Evolutionary conservation across 2,113 vertebrate species (phyloP).

Genomic region (Theropithecus gelada): DNA sequence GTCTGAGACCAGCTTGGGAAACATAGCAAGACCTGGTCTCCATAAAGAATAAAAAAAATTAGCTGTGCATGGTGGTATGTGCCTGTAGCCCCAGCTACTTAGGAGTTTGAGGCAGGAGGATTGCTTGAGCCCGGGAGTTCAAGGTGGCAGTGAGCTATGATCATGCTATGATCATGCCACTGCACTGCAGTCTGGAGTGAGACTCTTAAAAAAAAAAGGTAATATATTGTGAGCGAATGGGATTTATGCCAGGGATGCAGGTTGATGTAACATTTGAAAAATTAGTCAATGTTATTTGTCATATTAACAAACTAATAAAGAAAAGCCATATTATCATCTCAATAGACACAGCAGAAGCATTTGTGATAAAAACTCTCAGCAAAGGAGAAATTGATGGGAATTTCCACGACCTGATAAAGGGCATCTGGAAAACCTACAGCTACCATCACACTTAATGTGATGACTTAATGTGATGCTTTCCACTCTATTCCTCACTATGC

Average conservation of each 20-base stretch:
- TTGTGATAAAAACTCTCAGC: background rate
- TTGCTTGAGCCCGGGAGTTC: no score
- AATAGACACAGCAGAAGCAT: background rate
- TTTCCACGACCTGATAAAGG: background rate
- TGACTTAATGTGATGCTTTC: background rate
- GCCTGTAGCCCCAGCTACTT: no score
- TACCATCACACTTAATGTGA: background rate
- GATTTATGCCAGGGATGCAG: background rate
- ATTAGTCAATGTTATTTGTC: background rate
- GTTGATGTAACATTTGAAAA: background rate
- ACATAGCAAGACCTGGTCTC: no score
- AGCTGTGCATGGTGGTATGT: no score
- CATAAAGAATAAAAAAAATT: no score
- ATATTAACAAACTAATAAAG: background rate
- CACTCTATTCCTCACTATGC: background rate
- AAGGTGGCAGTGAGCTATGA: no score
- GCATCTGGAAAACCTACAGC: background rate
- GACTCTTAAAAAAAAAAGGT: no score
- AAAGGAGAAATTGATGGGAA: background rate
- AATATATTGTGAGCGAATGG: background rate
- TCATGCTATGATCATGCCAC: no score
- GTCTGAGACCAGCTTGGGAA: no score
- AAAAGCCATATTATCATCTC: background rate
- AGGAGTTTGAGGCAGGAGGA: no score
- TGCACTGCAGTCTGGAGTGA: no score